A percentile compares a stretch with the other conserved stretches of the same genome.
phyloP scores from a whole-genome alignment of 2,888 invertebrate genomes.

The Lochmaea capreae region DNA sequence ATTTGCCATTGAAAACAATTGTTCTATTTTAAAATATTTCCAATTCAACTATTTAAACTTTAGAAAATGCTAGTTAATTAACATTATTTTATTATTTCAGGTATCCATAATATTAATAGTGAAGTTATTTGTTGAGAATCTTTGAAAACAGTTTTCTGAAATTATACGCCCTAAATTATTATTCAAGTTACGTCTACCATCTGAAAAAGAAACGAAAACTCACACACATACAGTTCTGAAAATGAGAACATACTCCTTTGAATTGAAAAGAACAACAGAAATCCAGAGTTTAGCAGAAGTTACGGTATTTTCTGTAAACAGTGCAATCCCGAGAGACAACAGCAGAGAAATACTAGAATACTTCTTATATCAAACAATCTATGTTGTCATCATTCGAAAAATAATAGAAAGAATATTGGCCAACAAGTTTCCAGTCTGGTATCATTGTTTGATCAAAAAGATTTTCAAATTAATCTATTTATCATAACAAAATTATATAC shows the following conservation, averaged over 20 bases:
- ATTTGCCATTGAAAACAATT: too few relatives aligned
- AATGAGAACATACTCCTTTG: constrained; percentile 55
- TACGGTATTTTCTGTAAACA: constrained; percentile 60
- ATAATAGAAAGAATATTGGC: background rate
- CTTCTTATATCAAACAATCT: constrained; percentile 12
- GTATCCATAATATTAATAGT: background rate
- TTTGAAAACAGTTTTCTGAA: background rate
- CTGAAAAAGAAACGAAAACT: constrained; percentile 53
- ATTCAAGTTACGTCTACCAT: background rate
- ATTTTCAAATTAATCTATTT: too few relatives aligned
- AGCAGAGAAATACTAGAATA: constrained; percentile 7
- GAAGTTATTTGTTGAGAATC: background rate
- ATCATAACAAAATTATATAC: too few relatives aligned
- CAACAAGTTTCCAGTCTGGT: too few relatives aligned
- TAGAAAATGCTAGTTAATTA: too few relatives aligned
- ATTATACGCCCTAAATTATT: background rate
- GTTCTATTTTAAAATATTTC: too few relatives aligned
- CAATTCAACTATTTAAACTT: too few relatives aligned
- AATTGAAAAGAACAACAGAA: constrained; percentile 62
- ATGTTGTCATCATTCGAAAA: background rate
- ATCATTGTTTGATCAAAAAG: too few relatives aligned
- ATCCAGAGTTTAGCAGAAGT: constrained; percentile 58
- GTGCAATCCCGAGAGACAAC: constrained; percentile 54
- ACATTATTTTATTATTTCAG: too few relatives aligned
- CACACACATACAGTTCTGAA: constrained; percentile 56